These are phyloP conservation scores for Mythimna lalbum DNA, from an alignment of 2,888 invertebrate species.

Conservation along the genomic window DNA sequence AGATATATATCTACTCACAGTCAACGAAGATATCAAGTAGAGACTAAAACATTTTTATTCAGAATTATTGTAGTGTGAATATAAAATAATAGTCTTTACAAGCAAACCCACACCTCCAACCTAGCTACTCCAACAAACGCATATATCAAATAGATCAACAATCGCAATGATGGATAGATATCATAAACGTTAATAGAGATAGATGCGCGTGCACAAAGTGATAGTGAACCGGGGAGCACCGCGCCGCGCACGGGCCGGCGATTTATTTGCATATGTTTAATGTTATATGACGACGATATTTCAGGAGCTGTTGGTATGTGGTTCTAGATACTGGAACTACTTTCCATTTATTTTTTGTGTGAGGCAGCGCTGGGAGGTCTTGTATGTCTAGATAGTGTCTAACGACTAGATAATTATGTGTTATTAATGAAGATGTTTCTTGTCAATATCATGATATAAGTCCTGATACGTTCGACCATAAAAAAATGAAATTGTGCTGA, in stretches of 20 bases:
- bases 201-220: slow-evolving; percentile 43
- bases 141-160: slow-evolving; percentile 35
- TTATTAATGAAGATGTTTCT: background rate
- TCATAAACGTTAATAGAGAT: slow-evolving; percentile 43
- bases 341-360: slow-evolving; percentile 40
- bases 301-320: slow-evolving; percentile 5
- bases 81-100: background rate
- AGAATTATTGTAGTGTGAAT: too few species aligned
- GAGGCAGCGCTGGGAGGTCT: background rate
- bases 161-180: slow-evolving; percentile 48
- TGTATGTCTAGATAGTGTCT: background rate
- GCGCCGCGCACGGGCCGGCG: slow-evolving; percentile 25
- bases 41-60: background rate
- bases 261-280: slow-evolving; percentile 26
- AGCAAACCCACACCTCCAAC: slow-evolving; percentile 1
- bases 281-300: slow-evolving; percentile 15
- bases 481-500: too few species aligned
- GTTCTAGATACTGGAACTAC: slow-evolving; percentile 14
- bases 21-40: background rate
- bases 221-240: slow-evolving; percentile 48
- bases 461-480: too few species aligned
- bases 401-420: background rate
- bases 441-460: background rate
- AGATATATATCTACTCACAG: too few species aligned
- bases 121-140: background rate